Conservation (phyloP, 2,888 invertebrate species). For the Mantis religiosa region DNA sequence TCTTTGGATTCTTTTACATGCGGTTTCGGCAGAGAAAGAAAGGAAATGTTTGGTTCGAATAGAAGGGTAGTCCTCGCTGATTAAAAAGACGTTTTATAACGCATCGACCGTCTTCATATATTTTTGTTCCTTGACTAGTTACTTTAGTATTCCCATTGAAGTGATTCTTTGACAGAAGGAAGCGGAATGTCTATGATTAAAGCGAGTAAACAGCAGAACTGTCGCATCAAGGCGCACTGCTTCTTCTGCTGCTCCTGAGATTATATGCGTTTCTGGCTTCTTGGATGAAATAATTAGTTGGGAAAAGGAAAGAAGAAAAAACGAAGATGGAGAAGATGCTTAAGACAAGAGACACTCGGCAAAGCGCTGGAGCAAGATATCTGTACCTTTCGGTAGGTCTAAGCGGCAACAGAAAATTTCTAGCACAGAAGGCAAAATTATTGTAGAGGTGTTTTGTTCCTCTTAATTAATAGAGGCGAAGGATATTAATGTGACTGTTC, state of each 20-base stretch:
- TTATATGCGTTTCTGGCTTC: neutral
- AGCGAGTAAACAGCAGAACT: neutral
- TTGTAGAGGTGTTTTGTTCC: neutral
- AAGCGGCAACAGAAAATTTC: neutral
- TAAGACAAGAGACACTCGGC: neutral
- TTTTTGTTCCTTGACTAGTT: neutral
- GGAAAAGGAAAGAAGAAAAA: neutral
- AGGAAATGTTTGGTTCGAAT: neutral
- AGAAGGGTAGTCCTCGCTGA: neutral
- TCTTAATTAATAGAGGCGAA: neutral
- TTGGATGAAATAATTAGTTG: neutral
- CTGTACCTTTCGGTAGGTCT: neutral
- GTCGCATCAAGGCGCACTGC: neutral
- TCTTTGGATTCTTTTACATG: neutral
- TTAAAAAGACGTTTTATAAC: neutral
- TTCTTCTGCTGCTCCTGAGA: neutral
- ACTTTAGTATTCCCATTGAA: neutral
- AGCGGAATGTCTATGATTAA: neutral
- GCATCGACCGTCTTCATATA: neutral
- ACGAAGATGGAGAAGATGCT: neutral
- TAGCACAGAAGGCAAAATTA: neutral
- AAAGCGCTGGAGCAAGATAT: neutral
- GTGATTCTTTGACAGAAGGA: neutral
- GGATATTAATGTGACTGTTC: neutral
- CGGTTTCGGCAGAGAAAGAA: neutral